These are phyloP conservation scores for Leptinotarsa defecta DNA, from an alignment of 1,140 invertebrate species.

Conservation along the genomic window DNA sequence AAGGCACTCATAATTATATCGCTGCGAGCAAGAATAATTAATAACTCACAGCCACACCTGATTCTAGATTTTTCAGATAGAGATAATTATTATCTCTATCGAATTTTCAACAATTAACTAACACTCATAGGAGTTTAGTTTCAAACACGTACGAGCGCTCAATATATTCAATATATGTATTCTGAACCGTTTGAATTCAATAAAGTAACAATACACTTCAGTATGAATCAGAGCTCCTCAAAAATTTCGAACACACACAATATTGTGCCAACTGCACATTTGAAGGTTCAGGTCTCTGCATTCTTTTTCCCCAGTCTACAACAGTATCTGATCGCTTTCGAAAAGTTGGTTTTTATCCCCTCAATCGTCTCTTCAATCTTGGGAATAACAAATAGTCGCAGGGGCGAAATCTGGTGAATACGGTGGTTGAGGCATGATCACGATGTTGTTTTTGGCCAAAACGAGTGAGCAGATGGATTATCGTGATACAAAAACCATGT, in stretches of 20 bases:
- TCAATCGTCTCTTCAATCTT: too few relatives aligned
- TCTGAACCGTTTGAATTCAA: background rate
- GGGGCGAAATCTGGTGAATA: too few relatives aligned
- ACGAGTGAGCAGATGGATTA: too few relatives aligned
- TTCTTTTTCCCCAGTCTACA: too few relatives aligned
- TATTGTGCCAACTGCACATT: too few relatives aligned
- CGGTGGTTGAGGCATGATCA: too few relatives aligned
- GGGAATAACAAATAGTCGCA: too few relatives aligned
- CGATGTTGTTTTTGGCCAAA: too few relatives aligned
- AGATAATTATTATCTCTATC: background rate
- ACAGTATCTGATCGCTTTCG: too few relatives aligned
- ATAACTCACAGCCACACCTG: conserved; percentile 13
- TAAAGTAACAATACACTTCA: background rate
- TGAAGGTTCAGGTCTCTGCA: too few relatives aligned
- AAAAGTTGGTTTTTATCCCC: too few relatives aligned
- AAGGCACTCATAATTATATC: conserved; percentile 10
- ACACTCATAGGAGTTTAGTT: background rate
- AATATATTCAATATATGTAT: background rate
- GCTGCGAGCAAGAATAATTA: conserved; percentile 11
- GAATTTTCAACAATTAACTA: background rate
- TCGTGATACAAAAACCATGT: too few relatives aligned
- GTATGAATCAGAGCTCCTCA: background rate
- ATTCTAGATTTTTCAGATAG: conserved; percentile 4
- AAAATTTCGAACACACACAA: background rate
- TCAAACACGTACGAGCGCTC: background rate